Evolutionary conservation across 2,888 invertebrate genomes (phyloP), one percentile per base, ranked within the genome.

Genomic region (Plutella xylostella): DNA sequence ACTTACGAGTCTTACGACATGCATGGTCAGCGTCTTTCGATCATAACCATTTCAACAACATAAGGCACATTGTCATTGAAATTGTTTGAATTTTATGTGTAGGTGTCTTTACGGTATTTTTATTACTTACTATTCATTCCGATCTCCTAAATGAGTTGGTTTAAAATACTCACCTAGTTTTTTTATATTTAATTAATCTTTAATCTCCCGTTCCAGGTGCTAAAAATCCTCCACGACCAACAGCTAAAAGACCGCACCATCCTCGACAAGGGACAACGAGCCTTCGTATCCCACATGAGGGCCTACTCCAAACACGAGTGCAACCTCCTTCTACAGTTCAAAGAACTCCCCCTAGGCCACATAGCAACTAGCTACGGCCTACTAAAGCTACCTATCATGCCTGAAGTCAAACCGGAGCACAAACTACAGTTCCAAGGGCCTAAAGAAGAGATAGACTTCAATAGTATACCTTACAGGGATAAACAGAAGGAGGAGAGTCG

Each of bases 231-330:
- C 48, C 86, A 90, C 61, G 79, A 86, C 11, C 68, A 90, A 22
- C 92, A 93, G 59, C 68, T 82, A 37, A 77, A 84, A 33, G 96
- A 97, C 69, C 86, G 96, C 53, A 87, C 88, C 0, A 65, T 94
- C 7, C 90, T 93, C 62, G 97, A 98, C 65, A 94, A 94, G 65
- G 96, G 92, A 0, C 92, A 93, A 53, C 85, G 90, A 44, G 98
- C 98, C 0, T 98, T 96, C 74, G 98, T 99, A 0, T 98, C 98
- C 0, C 97, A 95, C 68, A 87, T 98, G 48, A 90, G 94, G 54
- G 92, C 96, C 0, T 99, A 99, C 72, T 90, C 90, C 11, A 98
- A 98, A 70, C 98, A 99, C 72, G 98, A 98, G 66, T 98, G 97
- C 63, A 92, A 89, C 59, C 86, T 98, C 33, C 89, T 98, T 42